Conservation (phyloP, 2,797 vertebrate species). For the Synaphobranchus kaupii region DNA sequence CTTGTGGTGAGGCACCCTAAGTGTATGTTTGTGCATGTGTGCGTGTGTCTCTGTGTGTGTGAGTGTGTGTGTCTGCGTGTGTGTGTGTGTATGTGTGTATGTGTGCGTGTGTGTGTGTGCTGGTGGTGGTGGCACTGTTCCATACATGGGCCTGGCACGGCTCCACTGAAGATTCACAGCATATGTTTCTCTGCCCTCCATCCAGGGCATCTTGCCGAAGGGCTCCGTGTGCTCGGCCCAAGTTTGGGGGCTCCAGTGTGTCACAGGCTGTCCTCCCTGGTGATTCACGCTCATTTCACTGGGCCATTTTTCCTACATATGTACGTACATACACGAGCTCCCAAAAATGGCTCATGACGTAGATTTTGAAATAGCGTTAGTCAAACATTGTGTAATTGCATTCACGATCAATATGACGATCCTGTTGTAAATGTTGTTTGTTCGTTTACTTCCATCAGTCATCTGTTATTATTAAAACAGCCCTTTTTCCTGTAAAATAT, state of each 20-base stretch:
- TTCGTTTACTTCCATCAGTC: background rate
- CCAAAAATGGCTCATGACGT: background rate
- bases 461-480: background rate
- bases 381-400: background rate
- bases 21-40: background rate
- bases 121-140: conserved; percentile 23
- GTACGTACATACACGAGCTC: background rate
- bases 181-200: conserved; percentile 36
- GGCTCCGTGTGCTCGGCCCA: background rate
- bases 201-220: conserved; percentile 32
- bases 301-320: background rate
- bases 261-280: background rate
- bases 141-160: conserved; percentile 18
- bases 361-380: background rate
- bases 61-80: conserved; percentile 17
- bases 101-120: background rate
- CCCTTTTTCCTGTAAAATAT: background rate
- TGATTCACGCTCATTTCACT: conserved; percentile 12
- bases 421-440: background rate
- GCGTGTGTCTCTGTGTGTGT: background rate
- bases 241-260: conserved; percentile 18
- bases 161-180: conserved; percentile 32
- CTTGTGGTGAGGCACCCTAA: conserved; percentile 23
- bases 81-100: background rate
- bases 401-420: background rate